Conservation (phyloP, 2,888 invertebrate species). For the Cryptophagus acutangulus region DNA sequence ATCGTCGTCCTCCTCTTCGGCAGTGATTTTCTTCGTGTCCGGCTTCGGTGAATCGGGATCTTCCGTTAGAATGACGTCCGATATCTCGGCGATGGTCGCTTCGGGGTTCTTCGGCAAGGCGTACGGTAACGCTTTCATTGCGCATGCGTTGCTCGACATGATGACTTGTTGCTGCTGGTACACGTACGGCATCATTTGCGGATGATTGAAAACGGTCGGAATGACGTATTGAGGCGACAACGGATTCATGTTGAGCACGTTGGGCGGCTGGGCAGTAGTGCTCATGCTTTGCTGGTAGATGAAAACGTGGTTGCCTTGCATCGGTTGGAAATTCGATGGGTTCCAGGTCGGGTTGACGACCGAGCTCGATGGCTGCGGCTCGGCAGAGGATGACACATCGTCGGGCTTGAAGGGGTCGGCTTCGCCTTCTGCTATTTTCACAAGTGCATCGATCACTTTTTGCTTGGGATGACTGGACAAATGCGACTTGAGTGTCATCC, state of each 20-base stretch:
- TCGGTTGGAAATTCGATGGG: slow-evolving; percentile 38
- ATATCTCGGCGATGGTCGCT: slow-evolving; percentile 6
- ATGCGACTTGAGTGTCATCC: slow-evolving; percentile 75
- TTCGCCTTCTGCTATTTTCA: slow-evolving; percentile 33
- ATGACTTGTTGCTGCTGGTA: slow-evolving; percentile 55
- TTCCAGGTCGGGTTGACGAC: slow-evolving; percentile 42
- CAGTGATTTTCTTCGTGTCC: background rate
- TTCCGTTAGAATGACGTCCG: slow-evolving; percentile 7
- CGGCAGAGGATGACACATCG: slow-evolving; percentile 13
- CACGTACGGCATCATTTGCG: slow-evolving; percentile 54
- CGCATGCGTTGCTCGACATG: slow-evolving; percentile 48
- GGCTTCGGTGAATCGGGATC: background rate
- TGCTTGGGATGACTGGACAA: slow-evolving; percentile 84
- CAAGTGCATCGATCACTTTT: slow-evolving; percentile 77
- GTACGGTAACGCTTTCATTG: slow-evolving; percentile 36
- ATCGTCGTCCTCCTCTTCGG: background rate
- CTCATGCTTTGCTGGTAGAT: slow-evolving; percentile 57
- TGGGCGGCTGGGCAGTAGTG: slow-evolving; percentile 40
- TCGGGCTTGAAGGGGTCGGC: slow-evolving; percentile 17
- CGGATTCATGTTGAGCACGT: slow-evolving; percentile 47
- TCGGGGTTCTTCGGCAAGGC: slow-evolving; percentile 26
- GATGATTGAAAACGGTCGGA: slow-evolving; percentile 49
- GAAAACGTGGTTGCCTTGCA: slow-evolving; percentile 47
- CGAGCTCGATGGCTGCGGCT: background rate
- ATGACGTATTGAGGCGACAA: slow-evolving; percentile 54